Percentiles rank a stretch among this genome's conserved stretches.
Conservation (phyloP, 2,888 invertebrate genomes). For the Cepaea hortensis region DNA sequence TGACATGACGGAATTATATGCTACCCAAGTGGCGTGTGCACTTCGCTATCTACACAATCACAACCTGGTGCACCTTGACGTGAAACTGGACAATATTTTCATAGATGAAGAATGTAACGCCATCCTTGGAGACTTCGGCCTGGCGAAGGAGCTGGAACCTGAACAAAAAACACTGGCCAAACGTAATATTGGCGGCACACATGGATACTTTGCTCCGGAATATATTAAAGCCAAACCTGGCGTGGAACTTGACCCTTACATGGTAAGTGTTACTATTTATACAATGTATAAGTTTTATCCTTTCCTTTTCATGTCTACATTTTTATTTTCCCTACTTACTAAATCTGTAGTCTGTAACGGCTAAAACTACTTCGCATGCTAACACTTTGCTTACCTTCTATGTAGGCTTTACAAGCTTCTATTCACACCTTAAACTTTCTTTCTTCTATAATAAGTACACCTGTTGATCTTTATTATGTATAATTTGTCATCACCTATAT, state of each 20-base stretch:
- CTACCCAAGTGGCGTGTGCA: background rate
- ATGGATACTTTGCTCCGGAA: background rate
- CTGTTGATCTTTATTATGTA: no score
- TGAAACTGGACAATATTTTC: slow-evolving; percentile 2
- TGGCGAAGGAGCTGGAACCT: background rate
- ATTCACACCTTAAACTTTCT: no score
- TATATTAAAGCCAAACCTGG: no score
- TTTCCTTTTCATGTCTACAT: no score
- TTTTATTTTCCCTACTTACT: no score
- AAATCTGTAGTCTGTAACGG: no score
- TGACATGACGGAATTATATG: background rate
- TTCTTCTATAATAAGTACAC: no score
- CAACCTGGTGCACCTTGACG: background rate
- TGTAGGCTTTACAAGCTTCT: no score
- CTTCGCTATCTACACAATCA: background rate
- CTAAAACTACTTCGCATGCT: no score
- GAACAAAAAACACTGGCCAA: background rate
- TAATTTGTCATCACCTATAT: no score
- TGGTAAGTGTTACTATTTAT: background rate
- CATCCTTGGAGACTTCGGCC: slow-evolving; percentile 15
- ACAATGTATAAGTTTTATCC: no score
- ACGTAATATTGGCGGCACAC: background rate
- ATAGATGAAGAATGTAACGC: background rate
- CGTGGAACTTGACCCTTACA: background rate
- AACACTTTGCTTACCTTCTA: no score